Percentiles rank a stretch among this genome's conserved stretches.
phyloP scores from a whole-genome alignment of 2,797 vertebrate genomes.

The Coluber constrictor region DNA sequence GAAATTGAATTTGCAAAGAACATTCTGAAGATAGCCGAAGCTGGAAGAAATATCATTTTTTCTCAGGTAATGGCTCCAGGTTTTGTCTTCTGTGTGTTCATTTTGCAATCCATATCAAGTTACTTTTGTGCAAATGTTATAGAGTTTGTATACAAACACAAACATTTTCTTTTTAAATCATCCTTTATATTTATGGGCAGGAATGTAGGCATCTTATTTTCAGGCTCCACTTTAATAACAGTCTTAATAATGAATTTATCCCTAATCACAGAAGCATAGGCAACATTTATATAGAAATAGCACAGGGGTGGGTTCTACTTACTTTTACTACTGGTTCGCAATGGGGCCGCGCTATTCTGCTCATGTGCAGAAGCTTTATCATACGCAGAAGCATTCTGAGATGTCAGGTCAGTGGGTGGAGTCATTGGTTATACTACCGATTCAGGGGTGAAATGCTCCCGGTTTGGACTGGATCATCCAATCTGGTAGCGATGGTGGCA shows the following conservation, averaged over 20 bases:
- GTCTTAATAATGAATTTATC: background rate
- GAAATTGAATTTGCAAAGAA: constrained; percentile 90
- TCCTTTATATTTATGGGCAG: background rate
- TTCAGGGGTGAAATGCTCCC: too few relatives aligned
- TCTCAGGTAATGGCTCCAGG: constrained; percentile 77
- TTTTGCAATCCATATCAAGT: background rate
- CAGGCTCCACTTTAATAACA: background rate
- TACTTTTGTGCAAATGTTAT: background rate
- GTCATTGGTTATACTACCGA: too few relatives aligned
- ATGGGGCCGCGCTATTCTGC: too few relatives aligned
- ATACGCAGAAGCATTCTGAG: too few relatives aligned
- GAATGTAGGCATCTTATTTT: background rate
- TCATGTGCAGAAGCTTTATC: too few relatives aligned
- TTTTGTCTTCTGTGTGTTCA: background rate
- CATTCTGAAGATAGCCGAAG: constrained; percentile 81
- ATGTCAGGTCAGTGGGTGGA: too few relatives aligned
- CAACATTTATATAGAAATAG: background rate
- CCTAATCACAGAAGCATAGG: background rate
- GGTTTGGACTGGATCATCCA: too few relatives aligned
- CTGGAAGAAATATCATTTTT: constrained; percentile 71
- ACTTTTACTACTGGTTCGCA: too few relatives aligned
- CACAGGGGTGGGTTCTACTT: background rate
- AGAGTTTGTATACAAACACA: background rate
- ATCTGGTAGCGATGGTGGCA: too few relatives aligned
- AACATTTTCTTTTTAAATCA: background rate